phyloP scores from a whole-genome alignment of 35 echinoderm and acorn worm species.

The Patiria miniata region DNA sequence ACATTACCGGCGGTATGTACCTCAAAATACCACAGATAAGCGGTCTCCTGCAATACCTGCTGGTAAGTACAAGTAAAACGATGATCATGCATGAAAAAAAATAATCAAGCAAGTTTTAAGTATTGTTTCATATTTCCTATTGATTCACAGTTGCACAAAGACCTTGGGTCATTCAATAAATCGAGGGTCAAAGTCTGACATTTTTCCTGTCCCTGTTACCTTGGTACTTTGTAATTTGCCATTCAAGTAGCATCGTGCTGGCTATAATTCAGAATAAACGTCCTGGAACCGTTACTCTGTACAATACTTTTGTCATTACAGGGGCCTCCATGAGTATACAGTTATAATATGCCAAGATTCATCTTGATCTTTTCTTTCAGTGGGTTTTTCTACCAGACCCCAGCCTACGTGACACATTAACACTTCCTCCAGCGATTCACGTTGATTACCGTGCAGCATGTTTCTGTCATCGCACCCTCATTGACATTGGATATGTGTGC shows the following conservation, averaged over 20 bases:
- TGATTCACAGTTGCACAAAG: no score
- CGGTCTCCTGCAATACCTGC: constrained; percentile 88
- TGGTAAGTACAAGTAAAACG: constrained; percentile 62
- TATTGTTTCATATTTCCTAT: no score
- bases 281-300: no score
- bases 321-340: no score
- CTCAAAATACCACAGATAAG: constrained; percentile 74
- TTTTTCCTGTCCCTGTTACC: no score
- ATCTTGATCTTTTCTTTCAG: constrained; percentile 32
- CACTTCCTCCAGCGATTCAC: constrained; percentile 86
- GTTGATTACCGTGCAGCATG: constrained; percentile 96
- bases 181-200: no score
- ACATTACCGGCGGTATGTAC: constrained; percentile 92
- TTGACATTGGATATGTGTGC: constrained; percentile 95
- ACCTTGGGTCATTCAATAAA: no score
- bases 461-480: constrained; percentile 95
- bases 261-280: no score
- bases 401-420: constrained; percentile 58
- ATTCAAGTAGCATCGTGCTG: no score
- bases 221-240: no score
- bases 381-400: constrained; percentile 87
- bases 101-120: not conserved
- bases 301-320: no score
- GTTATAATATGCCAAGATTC: no score
- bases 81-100: not conserved